These are phyloP conservation scores for Peromyscus attwateri DNA, from an alignment of 2,797 vertebrate genomes.

Conservation along the genomic window DNA sequence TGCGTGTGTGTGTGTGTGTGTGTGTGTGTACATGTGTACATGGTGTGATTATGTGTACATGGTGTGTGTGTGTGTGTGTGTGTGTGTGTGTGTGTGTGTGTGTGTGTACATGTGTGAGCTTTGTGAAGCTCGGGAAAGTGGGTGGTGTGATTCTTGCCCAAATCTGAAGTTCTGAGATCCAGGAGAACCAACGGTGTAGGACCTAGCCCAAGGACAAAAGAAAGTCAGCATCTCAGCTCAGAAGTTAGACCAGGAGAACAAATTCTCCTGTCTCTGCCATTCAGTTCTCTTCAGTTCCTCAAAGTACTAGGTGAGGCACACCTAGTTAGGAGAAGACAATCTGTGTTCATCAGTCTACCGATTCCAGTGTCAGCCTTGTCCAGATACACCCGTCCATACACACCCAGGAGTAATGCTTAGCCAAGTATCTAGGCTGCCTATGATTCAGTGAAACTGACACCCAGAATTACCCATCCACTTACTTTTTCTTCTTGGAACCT, in stretches of 20 bases:
- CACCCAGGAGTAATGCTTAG: background rate
- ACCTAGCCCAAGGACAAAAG: background rate
- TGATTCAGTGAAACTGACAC: background rate
- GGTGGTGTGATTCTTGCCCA: background rate
- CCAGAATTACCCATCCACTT: background rate
- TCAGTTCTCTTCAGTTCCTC: background rate
- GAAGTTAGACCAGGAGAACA: background rate
- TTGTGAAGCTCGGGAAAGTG: background rate
- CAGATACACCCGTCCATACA: background rate
- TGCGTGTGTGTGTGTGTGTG: too few species aligned
- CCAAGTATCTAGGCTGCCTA: background rate
- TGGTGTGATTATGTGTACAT: too few species aligned
- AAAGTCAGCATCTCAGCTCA: background rate
- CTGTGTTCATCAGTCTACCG: background rate
- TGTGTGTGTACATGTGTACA: too few species aligned
- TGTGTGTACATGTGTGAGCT: background rate
- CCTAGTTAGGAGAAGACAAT: background rate
- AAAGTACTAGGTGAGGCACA: background rate
- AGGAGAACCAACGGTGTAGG: accelerated
- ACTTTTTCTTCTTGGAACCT: background rate
- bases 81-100: too few species aligned
- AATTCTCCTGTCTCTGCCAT: background rate
- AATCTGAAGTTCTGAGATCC: background rate
- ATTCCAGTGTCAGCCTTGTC: background rate
- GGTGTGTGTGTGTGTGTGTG: background rate